These are phyloP conservation scores for Hypomecis punctinalis DNA, from an alignment of 2,888 invertebrate genomes.

Conservation along the genomic window DNA sequence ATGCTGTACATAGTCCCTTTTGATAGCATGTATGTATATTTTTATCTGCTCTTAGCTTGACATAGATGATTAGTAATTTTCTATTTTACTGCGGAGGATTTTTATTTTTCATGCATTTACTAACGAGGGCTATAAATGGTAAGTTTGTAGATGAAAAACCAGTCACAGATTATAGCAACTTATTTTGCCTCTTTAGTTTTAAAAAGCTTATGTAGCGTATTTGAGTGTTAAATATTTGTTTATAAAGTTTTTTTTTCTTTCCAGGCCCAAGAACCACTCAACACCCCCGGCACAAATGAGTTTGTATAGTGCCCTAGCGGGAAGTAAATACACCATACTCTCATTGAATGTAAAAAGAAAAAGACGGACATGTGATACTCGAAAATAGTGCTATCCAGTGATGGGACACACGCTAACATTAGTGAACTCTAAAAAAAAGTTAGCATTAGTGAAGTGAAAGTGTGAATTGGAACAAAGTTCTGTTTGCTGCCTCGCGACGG, in stretches of 20 bases:
- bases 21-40: constrained; percentile 52
- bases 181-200: constrained; percentile 38
- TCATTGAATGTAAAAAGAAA: constrained; percentile 82
- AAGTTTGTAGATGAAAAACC: constrained; percentile 60
- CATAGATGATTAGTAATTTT: constrained; percentile 45
- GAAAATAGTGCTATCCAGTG: constrained; percentile 78
- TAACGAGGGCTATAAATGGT: constrained; percentile 77
- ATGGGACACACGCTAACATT: constrained; percentile 70
- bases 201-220: constrained; percentile 36
- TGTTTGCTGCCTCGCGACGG: constrained; percentile 61
- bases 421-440: constrained; percentile 67
- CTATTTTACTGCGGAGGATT: constrained; percentile 64
- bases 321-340: constrained; percentile 80
- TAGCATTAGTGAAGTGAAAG: constrained; percentile 72
- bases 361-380: constrained; percentile 81
- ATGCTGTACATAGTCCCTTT: constrained; percentile 79
- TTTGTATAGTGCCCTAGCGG: constrained; percentile 87
- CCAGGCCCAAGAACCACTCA: constrained; percentile 93
- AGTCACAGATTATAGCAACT: constrained; percentile 19
- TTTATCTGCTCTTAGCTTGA: constrained; percentile 66
- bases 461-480: constrained; percentile 71
- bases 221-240: constrained; percentile 12
- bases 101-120: constrained; percentile 82
- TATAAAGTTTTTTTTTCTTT: constrained; percentile 52
- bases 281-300: constrained; percentile 91